Base-by-base conservation (phyloP, 2,797 vertebrate genomes). In the Characodon lateralis region DNA sequence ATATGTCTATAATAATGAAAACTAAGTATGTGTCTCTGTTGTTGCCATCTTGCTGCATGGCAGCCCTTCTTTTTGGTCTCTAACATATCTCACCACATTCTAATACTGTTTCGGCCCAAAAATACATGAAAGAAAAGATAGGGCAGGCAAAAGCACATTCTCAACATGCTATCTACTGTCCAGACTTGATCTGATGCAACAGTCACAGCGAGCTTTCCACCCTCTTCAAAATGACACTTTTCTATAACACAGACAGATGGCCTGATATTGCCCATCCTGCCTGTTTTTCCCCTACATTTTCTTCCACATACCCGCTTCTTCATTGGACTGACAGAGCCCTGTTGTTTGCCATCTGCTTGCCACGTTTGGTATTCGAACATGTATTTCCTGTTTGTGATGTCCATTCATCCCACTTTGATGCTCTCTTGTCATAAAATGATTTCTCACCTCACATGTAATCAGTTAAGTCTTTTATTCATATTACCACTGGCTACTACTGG, bases 341-440 rank as follows among this genome's bases (percentile, higher is more conserved):
- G 88, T 87, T 81, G 89, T 83, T 90, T 79, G 87, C 93, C 93
- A 94, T 94, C 94, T 95, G 94, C 79, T 92, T 77, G 74, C 86
- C 85, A 73, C 80, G 80, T 88, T 91, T 87, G 88, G 89, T 88
- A 83, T 61, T 24, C 20, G 76, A 78, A 72, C 78, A 76, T 77
- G 59, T 22, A 78, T 86, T 89, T 87, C 89, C 90, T 88, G 82
- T 80, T 76, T 63, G 71, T 84, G 74, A 83, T 78, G 43, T 81
- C 82, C 77, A 74, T 61, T 71, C 71, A 91, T 90, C 71, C 80
- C 89, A 78, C 58, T 76, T 74, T 65, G 71, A 82, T 73, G 28
- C 41, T 68, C 63, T 61, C 71, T 72, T 75, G 75, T 46, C 78
- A 39, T 6, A 78, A 82, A 66, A 77, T 53, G 84, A 55, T 76